Evolutionary conservation across 1,140 invertebrate species (phyloP).

Genomic region (Neodiprion fabricii): DNA sequence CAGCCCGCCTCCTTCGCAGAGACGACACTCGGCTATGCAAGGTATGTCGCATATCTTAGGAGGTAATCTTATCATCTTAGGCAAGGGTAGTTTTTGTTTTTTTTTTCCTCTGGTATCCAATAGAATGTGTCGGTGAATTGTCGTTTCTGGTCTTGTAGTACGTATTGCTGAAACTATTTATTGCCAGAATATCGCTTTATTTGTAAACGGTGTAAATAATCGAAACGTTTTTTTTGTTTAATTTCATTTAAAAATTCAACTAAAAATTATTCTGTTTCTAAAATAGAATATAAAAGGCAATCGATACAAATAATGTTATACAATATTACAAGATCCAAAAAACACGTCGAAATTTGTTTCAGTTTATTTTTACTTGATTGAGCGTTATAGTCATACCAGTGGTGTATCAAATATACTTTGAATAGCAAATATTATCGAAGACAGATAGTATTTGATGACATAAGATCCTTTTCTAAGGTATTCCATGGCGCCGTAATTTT

Average conservation of each 20-base stretch:
- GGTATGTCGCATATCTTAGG: slow-evolving; percentile 48
- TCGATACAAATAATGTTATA: too few relatives aligned
- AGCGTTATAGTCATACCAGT: too few relatives aligned
- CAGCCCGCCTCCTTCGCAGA: slow-evolving; percentile 59
- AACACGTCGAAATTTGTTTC: background rate
- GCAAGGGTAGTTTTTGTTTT: background rate
- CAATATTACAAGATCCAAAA: too few relatives aligned
- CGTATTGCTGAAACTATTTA: too few relatives aligned
- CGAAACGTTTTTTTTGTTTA: slow-evolving; percentile 16
- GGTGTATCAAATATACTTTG: too few relatives aligned
- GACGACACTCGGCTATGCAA: slow-evolving; percentile 65
- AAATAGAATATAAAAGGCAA: too few relatives aligned
- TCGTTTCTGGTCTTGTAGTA: background rate
- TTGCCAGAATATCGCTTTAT: background rate
- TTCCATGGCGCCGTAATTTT: too few relatives aligned
- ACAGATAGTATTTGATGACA: too few relatives aligned
- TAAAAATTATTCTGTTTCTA: too few relatives aligned
- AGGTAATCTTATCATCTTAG: background rate
- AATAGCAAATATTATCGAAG: too few relatives aligned
- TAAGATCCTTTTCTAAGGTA: too few relatives aligned
- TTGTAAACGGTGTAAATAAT: slow-evolving; percentile 16
- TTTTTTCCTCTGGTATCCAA: background rate
- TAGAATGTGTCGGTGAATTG: background rate
- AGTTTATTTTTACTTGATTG: background rate
- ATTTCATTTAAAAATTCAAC: background rate